Conservation (phyloP, 2,888 invertebrate species). For the Cephus pygmeus region DNA sequence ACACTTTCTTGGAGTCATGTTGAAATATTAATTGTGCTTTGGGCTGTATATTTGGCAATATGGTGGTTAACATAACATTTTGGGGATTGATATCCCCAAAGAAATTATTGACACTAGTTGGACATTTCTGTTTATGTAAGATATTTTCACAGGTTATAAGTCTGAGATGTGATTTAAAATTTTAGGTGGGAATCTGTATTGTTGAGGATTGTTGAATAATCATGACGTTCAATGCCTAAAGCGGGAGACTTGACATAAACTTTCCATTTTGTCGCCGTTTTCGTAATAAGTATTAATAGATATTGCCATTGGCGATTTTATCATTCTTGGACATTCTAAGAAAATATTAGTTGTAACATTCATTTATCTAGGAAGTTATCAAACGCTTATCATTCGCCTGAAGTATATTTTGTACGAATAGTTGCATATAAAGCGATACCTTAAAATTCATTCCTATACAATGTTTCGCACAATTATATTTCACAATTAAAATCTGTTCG, state of each 20-base stretch:
- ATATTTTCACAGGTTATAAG: slow-evolving; percentile 12
- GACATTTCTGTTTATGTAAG: slow-evolving; percentile 50
- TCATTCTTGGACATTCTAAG: too few species aligned
- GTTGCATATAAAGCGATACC: too few species aligned
- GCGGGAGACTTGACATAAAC: neutral
- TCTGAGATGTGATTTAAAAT: neutral
- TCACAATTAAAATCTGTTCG: too few species aligned
- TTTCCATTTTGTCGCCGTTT: neutral
- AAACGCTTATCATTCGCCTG: too few species aligned
- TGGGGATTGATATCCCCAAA: slow-evolving; percentile 32
- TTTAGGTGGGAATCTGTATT: neutral
- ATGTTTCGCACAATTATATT: too few species aligned
- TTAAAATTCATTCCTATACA: too few species aligned
- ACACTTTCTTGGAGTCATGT: neutral
- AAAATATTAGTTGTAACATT: too few species aligned
- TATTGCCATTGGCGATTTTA: neutral
- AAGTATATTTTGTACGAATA: too few species aligned
- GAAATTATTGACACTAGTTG: slow-evolving; percentile 33
- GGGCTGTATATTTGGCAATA: neutral
- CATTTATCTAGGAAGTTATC: too few species aligned
- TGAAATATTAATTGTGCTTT: neutral
- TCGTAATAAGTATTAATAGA: neutral
- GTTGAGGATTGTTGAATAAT: neutral
- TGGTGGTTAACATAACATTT: slow-evolving; percentile 5
- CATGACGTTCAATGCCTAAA: neutral